Base-by-base conservation (phyloP, 2,888 invertebrate genomes). In the Eutolmus rufibarbis region DNA sequence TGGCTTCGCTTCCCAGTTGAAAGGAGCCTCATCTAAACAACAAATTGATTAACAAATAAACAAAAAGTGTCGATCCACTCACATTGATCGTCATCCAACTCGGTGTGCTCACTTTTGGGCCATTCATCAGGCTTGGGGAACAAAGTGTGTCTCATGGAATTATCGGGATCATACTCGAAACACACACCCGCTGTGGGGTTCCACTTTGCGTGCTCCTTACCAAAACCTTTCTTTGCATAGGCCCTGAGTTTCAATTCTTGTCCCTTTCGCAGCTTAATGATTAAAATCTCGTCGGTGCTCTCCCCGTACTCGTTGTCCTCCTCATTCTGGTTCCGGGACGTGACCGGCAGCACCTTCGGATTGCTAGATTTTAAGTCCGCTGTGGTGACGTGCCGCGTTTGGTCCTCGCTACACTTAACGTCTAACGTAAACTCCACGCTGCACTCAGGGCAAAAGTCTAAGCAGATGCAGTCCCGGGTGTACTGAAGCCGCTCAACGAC, bases 201-300 rank as follows among this genome's bases (percentile, higher is more conserved):
- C 99, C 99, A 99, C 93, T 99, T 99, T 0, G 99, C 99, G 93
- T 99, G 99, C 92, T 99, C 99, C 91, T 99, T 99, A 0, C 99
- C 92, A 87, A 92, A 93, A 46, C 95, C 95, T 94, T 99, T 99
- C 91, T 99, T 98, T 0, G 99, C 99, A 93, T 98, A 99, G 0
- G 99, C 99, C 90, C 97, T 94, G 87, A 99, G 93, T 92, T 98
- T 98, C 66, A 99, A 92, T 92, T 98, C 98, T 92, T 99, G 99
- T 0, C 99, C 96, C 91, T 96, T 96, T 81, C 96, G 94, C 88
- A 96, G 92, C 91, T 96, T 96, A 5, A 96, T 95, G 19, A 96
- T 95, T 77, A 96, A 91, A 89, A 95, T 95, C 94, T 98, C 98
- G 93, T 98, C 98, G 28, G 96, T 96, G 76, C 92, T 92, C 92